These are phyloP conservation scores for Platichthys stellatus DNA, from an alignment of 2,113 vertebrate species.

Conservation along the genomic window DNA sequence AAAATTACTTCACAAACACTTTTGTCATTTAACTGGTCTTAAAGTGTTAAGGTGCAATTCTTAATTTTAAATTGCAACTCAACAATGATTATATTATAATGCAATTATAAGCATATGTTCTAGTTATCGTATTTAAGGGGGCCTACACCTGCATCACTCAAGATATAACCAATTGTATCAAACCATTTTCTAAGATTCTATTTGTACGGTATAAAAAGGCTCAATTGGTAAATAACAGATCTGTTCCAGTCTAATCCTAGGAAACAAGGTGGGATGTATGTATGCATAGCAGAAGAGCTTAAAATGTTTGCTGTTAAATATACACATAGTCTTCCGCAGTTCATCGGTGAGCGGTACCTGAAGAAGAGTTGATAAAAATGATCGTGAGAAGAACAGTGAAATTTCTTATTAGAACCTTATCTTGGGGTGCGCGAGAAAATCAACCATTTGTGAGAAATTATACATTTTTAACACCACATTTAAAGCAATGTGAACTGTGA, in stretches of 20 bases:
- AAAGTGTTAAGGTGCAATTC: constrained; percentile 57
- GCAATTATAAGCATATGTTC: constrained; percentile 45
- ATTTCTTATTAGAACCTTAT: constrained; percentile 35
- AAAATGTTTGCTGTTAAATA: constrained; percentile 49
- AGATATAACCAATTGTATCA: constrained; percentile 63
- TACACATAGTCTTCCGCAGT: constrained; percentile 40
- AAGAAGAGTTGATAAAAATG: constrained; percentile 48
- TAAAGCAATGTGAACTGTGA: constrained; percentile 67
- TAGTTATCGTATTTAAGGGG: constrained; percentile 34
- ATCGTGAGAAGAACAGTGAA: constrained; percentile 45
- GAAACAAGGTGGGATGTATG: constrained; percentile 31
- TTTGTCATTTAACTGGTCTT: constrained; percentile 34
- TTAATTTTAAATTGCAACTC: constrained; percentile 47
- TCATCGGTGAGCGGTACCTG: constrained; percentile 55
- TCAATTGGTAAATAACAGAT: constrained; percentile 50
- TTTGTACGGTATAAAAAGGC: constrained; percentile 53
- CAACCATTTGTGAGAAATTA: constrained; percentile 45
- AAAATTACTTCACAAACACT: constrained; percentile 27
- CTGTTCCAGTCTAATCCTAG: constrained; percentile 51
- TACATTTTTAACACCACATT: constrained; percentile 66
- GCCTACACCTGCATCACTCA: constrained; percentile 55
- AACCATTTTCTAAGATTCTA: constrained; percentile 63
- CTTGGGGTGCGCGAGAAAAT: constrained; percentile 17
- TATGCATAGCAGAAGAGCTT: constrained; percentile 46
- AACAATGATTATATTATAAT: constrained; percentile 43